Percentiles rank a stretch among this genome's conserved stretches.
Conservation (phyloP, 2,888 invertebrate species). For the Griposia aprilina region DNA sequence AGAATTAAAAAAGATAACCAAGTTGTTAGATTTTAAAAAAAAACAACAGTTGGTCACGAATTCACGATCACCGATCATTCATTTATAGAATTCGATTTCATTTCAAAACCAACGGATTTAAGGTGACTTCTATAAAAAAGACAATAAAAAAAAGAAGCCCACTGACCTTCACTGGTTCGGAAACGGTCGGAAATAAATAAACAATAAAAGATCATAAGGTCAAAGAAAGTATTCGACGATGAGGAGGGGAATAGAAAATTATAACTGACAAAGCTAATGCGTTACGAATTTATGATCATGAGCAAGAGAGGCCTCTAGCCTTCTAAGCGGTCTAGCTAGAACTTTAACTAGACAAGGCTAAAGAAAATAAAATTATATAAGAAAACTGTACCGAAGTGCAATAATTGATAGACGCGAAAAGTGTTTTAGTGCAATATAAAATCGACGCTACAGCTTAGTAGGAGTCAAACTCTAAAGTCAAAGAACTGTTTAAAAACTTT, state of each 20-base stretch:
- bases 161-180: constrained; percentile 32
- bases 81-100: constrained; percentile 32
- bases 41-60: constrained; percentile 53
- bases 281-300: constrained; percentile 19
- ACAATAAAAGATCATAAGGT: neutral
- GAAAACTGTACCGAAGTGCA: neutral
- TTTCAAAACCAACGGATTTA: constrained; percentile 40
- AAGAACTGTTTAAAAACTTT: neutral
- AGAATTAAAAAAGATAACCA: constrained; percentile 57
- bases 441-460: neutral
- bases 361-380: neutral
- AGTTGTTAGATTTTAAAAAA: constrained; percentile 32
- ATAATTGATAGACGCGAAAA: neutral
- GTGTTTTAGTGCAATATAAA: neutral
- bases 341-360: neutral
- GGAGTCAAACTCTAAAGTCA: neutral
- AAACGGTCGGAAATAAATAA: constrained; percentile 2
- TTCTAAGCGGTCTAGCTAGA: neutral
- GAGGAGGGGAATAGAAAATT: constrained; percentile 14
- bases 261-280: neutral
- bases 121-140: constrained; percentile 22
- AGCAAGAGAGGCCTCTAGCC: constrained; percentile 4
- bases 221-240: neutral
- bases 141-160: neutral
- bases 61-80: constrained; percentile 45